Evolutionary conservation across 1,140 invertebrate species (phyloP).

Genomic region (Notospermus geniculatus): DNA sequence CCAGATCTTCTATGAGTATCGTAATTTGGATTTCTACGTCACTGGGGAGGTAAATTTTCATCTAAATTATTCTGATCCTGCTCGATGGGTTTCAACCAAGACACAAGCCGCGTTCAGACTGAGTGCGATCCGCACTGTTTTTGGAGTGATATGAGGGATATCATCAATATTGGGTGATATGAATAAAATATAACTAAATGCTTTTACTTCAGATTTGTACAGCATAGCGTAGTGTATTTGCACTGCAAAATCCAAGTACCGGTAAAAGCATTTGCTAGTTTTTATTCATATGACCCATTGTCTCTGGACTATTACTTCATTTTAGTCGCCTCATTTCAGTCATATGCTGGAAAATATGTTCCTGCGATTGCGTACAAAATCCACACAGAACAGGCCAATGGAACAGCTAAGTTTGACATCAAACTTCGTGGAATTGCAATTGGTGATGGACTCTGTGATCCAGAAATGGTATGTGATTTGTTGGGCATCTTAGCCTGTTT

Average conservation of each 20-base stretch:
- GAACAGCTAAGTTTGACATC: slow-evolving; percentile 38
- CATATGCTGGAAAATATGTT: slow-evolving; percentile 65
- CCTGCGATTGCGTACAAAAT: slow-evolving; percentile 76
- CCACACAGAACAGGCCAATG: slow-evolving; percentile 59
- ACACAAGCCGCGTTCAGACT: too few relatives aligned
- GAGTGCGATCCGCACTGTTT: too few relatives aligned
- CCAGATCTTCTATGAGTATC: slow-evolving; percentile 46
- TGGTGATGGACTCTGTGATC: slow-evolving; percentile 82
- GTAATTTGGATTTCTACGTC: slow-evolving; percentile 52
- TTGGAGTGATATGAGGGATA: too few relatives aligned
- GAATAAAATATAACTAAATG: too few relatives aligned
- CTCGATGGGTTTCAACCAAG: too few relatives aligned
- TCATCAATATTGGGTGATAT: too few relatives aligned
- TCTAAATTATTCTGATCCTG: neutral
- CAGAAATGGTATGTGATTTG: slow-evolving; percentile 56
- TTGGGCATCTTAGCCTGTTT: too few relatives aligned
- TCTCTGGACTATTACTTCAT: neutral
- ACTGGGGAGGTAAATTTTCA: slow-evolving; percentile 50
- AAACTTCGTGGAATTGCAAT: slow-evolving; percentile 67
- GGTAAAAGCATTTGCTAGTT: too few relatives aligned
- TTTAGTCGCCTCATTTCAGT: slow-evolving; percentile 27
- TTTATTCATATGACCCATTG: too few relatives aligned
- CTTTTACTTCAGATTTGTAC: too few relatives aligned
- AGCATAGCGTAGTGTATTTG: too few relatives aligned
- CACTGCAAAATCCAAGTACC: too few relatives aligned